These are phyloP conservation scores for Cantharis nigra DNA, from an alignment of 2,888 invertebrate genomes.

Conservation along the genomic window DNA sequence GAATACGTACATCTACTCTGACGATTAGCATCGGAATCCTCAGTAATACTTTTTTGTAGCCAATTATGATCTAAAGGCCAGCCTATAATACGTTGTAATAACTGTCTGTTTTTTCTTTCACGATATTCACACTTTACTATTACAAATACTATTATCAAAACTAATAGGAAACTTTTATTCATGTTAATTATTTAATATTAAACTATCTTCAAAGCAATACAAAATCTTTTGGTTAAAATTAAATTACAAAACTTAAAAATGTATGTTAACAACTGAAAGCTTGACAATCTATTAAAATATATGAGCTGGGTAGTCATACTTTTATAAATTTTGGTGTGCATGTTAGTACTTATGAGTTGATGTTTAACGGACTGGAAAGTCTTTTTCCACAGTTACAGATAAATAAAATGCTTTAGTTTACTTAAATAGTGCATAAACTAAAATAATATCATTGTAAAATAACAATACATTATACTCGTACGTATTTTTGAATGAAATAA, in stretches of 20 bases:
- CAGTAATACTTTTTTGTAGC: conserved; percentile 10
- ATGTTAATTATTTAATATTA: neutral
- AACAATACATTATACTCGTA: neutral
- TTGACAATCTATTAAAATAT: neutral
- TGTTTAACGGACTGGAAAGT: conserved; percentile 24
- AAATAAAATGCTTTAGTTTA: neutral
- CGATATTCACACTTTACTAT: conserved; percentile 14
- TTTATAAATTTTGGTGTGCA: conserved; percentile 25
- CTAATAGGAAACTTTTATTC: neutral
- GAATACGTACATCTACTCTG: conserved; percentile 25
- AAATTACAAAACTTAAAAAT: neutral
- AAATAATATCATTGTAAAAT: neutral
- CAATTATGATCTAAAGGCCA: conserved; percentile 16
- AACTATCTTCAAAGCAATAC: neutral
- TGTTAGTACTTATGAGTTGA: conserved; percentile 6
- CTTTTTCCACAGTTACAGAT: conserved; percentile 12
- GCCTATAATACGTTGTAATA: conserved; percentile 5
- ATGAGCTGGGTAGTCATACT: neutral
- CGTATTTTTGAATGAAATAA: neutral
- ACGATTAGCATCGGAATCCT: conserved; percentile 6
- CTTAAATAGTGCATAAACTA: neutral
- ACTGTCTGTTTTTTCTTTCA: conserved; percentile 1
- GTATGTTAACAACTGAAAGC: conserved; percentile 1
- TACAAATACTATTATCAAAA: conserved; percentile 2
- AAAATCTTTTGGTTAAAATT: neutral